phyloP scores from a whole-genome alignment of 2,797 vertebrate genomes.

The Muscicapa striata region DNA sequence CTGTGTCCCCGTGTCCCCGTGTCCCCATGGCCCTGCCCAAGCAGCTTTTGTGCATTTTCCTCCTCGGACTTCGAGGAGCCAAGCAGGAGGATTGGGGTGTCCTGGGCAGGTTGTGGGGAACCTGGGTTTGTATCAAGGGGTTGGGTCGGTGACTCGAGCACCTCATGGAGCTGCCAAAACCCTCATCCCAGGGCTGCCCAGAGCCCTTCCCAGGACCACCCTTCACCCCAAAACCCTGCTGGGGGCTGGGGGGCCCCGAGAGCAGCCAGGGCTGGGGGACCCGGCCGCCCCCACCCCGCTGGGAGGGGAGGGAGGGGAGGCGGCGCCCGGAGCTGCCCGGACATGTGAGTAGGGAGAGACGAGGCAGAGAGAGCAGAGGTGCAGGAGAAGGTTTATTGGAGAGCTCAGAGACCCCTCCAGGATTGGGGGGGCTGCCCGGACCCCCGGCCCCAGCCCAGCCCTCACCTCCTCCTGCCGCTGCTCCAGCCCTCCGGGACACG shows the following conservation, averaged over 20 bases:
- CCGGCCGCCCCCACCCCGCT: too few species aligned
- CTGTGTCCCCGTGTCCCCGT: neutral
- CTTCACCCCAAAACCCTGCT: accelerated
- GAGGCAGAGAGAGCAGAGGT: conserved; percentile 46
- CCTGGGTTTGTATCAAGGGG: neutral
- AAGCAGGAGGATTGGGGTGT: accelerated
- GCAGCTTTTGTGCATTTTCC: neutral
- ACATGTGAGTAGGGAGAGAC: neutral
- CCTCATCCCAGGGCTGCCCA: accelerated
- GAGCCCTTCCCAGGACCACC: accelerated
- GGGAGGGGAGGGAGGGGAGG: neutral
- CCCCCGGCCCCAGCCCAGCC: neutral
- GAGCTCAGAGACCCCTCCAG: neutral
- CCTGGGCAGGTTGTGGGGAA: accelerated
- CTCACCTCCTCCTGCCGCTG: conserved; percentile 3
- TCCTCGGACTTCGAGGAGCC: accelerated
- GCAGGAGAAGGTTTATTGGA: conserved; percentile 61
- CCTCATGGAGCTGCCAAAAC: accelerated
- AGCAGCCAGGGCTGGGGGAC: neutral
- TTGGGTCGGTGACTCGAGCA: accelerated
- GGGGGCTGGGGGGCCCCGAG: accelerated
- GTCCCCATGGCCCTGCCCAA: accelerated
- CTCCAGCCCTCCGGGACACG: neutral
- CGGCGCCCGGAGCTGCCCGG: neutral
- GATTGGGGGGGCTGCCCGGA: neutral